Evolutionary conservation across 2,888 invertebrate species (phyloP).

Genomic region (Tricholauxania praeusta): DNA sequence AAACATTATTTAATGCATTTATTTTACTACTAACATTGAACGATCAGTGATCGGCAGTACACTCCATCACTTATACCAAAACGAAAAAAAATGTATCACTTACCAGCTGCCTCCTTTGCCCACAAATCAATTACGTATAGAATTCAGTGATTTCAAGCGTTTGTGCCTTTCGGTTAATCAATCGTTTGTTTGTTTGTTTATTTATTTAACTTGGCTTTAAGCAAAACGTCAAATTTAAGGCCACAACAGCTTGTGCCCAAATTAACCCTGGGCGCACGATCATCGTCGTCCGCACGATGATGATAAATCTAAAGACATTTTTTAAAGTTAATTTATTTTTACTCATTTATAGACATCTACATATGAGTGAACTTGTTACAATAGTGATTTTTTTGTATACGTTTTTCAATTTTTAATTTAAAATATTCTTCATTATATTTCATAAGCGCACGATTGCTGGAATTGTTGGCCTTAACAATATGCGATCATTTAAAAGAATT

Average conservation of each 20-base stretch:
- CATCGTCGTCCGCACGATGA: constrained; percentile 15
- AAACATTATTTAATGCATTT: no score
- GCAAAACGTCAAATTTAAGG: constrained; percentile 31
- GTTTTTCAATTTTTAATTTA: neutral
- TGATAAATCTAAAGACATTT: constrained; percentile 35
- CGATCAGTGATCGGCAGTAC: no score
- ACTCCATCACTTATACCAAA: no score
- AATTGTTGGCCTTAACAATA: constrained; percentile 17
- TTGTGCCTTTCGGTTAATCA: constrained; percentile 11
- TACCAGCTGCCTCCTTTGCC: neutral
- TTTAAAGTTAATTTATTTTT: constrained; percentile 25
- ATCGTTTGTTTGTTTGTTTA: constrained; percentile 18
- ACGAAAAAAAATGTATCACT: constrained; percentile 8
- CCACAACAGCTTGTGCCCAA: constrained; percentile 33
- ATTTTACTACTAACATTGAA: no score
- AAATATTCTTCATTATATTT: constrained; percentile 19
- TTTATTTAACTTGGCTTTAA: constrained; percentile 10
- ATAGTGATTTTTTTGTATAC: neutral
- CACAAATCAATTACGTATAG: constrained; percentile 19
- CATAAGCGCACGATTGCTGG: constrained; percentile 5
- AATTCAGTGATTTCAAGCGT: neutral
- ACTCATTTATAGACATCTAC: neutral
- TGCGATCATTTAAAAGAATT: constrained; percentile 24
- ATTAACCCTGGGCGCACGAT: constrained; percentile 32
- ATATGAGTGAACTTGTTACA: neutral